Evolutionary conservation across 2,797 vertebrate species (phyloP).

Genomic region (Callimico goeldii): DNA sequence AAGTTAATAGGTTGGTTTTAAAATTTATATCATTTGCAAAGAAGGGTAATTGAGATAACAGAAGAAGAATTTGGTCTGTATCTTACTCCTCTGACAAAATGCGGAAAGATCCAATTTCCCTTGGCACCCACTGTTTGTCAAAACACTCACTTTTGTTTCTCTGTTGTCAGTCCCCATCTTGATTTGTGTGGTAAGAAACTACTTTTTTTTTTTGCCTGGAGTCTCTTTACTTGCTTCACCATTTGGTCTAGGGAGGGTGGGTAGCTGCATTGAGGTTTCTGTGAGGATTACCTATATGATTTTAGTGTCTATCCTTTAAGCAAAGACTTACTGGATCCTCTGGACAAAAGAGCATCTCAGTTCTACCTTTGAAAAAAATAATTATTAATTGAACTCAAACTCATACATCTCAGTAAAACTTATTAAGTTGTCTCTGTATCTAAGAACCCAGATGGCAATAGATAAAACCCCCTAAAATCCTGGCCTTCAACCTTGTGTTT

Average conservation of each 20-base stretch:
- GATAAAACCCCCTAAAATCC: neutral
- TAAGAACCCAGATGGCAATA: neutral
- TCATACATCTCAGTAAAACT: neutral
- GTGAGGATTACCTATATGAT: neutral
- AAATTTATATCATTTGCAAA: slow-evolving; percentile 12
- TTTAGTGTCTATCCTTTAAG: neutral
- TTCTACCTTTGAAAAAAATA: neutral
- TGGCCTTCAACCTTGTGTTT: neutral
- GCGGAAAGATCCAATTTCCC: neutral
- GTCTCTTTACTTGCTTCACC: neutral
- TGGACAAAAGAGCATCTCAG: neutral
- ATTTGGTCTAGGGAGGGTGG: neutral
- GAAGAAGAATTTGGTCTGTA: neutral
- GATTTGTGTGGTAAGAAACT: neutral
- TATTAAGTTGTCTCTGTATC: neutral
- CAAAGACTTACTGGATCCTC: neutral
- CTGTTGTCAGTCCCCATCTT: neutral
- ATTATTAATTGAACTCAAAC: neutral
- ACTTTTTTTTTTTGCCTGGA: neutral
- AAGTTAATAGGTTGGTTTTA: neutral
- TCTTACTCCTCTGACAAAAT: neutral
- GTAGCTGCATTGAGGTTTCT: neutral
- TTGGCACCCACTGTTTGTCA: neutral
- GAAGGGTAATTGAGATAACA: neutral
- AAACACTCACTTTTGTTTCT: neutral